Base-by-base conservation (phyloP, 2,797 vertebrate species). In the Gephyroberyx darwinii region DNA sequence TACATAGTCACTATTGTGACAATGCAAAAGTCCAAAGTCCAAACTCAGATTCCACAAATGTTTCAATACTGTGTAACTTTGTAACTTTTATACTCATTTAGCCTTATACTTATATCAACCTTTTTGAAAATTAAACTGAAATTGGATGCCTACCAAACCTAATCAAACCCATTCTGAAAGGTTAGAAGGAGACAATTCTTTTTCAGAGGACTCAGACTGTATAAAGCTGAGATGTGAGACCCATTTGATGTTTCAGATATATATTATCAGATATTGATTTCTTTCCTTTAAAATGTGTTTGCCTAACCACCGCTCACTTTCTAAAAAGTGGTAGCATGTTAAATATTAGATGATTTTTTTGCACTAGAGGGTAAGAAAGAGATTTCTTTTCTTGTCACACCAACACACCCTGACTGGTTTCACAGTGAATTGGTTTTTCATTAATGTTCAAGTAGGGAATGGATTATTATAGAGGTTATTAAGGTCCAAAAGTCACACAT, bases 381-480 rank as follows among this genome's bases (percentile, higher is more conserved):
- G 59, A 82, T 89, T 88, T 82, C 68, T 75, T 71, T 68, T 74
- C 54, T 67, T 71, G 68, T 81, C 64, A 51, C 67, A 66, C 50
- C 19, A 26, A 26, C 64, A 53, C 78, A 80, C 55, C 74, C 69
- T 77, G 58, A 65, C 47, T 74, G 60, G 26, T 84, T 79, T 87
- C 73, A 65, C 78, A 84, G 65, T 73, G 71, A 84, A 84, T 79
- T 74, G 65, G 16, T 81, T 86, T 85, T 81, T 85, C 60, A 84
- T 89, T 89, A 79, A 80, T 58, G 30, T 89, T 88, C 50, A 85
- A 62, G 56, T 72, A 69, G 58, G 59, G 71, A 20, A 59, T 60
- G 78, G 71, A 88, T 86, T 85, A 80, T 77, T 87, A 89, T 59
- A 76, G 75, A 86, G 78, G 81, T 87, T 84, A 88, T 91, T 89